Base-by-base conservation (phyloP, 37 sponge, comb jelly and placozoan species). In the Agelas oroides region DNA sequence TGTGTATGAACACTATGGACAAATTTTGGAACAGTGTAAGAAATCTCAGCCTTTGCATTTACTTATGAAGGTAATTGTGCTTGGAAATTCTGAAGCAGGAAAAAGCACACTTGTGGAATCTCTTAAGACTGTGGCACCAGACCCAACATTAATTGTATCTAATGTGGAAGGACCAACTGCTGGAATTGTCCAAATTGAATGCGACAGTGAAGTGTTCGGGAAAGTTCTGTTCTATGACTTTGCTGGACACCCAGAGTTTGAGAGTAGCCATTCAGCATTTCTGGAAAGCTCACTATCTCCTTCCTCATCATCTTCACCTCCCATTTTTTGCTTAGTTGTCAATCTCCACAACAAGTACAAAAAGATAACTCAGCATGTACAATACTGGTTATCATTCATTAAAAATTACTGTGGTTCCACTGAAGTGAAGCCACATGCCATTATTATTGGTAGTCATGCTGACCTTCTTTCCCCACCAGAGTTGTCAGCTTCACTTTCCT, bases 51-150 rank as follows among this genome's bases (percentile, higher is more conserved):
- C 74, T 0, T 35, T 73, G 19, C 16, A 74, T 18, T 36, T 74
- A 20, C 27, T 28, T 8, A 53, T 70, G 32, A 71, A 58, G 23
- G 24, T 75, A 1, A 27, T 71, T 62, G 68, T 84, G 23, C 24
- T 84, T 11, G 84, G 84, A 17, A 75, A 84, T 53, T 34, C 84
- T 23, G 16, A 16, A 1, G 36, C 60, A 75, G 84, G 84, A 12
- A 84, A 84, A 38, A 84, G 69, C 25, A 84, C 84, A 35, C 76
- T 84, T 21, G 71, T 84, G 21, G 69, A 71, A 64, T 61, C 84
- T 41, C 56, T 84, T 19, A 28, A 84, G 24, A 18, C 58, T 23
- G 25, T 13, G 6, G 55, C 36, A 21, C 31, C 16, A 31, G 59
- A n/a, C 18, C 6, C 30, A 16, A 59, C 36, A 39, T 33, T 11